These are phyloP conservation scores for Lordiphosa mommai DNA, from an alignment of 1,140 invertebrate species.

Conservation along the genomic window DNA sequence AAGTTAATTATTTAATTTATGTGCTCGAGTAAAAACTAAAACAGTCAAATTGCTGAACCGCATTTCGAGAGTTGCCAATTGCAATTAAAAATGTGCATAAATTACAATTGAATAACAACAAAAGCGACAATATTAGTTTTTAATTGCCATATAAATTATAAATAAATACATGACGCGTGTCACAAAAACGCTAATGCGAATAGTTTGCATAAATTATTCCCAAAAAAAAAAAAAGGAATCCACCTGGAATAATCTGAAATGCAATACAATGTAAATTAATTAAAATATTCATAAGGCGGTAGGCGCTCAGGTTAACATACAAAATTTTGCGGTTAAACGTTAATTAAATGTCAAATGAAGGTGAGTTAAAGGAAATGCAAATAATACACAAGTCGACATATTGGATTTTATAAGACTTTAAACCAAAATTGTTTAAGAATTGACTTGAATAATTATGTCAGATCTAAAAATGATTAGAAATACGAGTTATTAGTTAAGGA, in stretches of 20 bases:
- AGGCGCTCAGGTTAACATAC: background rate
- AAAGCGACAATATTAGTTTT: constrained; percentile 70
- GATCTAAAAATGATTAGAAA: too few species aligned
- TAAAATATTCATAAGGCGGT: constrained; percentile 66
- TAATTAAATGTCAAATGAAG: constrained; percentile 57
- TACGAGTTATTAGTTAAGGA: too few species aligned
- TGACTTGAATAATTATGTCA: too few species aligned
- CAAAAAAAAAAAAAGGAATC: background rate
- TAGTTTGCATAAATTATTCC: constrained; percentile 65
- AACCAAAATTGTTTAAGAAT: too few species aligned
- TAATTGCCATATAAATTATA: constrained; percentile 76
- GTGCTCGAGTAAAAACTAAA: constrained; percentile 26
- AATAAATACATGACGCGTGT: constrained; percentile 51
- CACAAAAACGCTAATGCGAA: constrained; percentile 34
- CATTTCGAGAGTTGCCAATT: constrained; percentile 4
- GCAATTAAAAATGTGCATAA: constrained; percentile 74
- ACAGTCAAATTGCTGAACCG: constrained; percentile 18
- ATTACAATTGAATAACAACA: constrained; percentile 53
- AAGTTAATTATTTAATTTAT: constrained; percentile 77
- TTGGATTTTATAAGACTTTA: too few species aligned
- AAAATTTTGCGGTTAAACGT: background rate
- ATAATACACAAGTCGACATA: too few species aligned
- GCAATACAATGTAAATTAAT: constrained; percentile 62
- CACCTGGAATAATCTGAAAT: background rate
- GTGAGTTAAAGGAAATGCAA: background rate